Percentiles rank a stretch among this genome's conserved stretches.
Conservation (phyloP, 2,888 invertebrate species). For the Dasysyrphus albostriatus region DNA sequence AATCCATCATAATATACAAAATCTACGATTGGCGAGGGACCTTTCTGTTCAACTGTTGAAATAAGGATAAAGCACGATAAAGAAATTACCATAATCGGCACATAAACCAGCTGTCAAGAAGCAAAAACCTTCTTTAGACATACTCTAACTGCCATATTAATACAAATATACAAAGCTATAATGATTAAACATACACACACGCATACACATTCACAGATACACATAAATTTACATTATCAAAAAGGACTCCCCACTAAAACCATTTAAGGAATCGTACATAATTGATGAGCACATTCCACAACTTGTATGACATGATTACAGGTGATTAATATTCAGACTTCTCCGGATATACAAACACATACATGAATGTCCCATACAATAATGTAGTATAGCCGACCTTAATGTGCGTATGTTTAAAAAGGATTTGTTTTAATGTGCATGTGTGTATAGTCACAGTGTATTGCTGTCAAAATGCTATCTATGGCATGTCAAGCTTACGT, state of each 20-base stretch:
- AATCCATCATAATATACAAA: constrained; percentile 52
- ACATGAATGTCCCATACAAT: constrained; percentile 51
- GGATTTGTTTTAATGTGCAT: constrained; percentile 17
- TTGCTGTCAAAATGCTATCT: constrained; percentile 36
- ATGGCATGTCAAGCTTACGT: constrained; percentile 33
- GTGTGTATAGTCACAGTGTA: not conserved
- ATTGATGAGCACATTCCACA: constrained; percentile 75
- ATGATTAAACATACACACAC: constrained; percentile 7
- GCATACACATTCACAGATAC: not conserved
- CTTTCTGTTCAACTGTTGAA: constrained; percentile 51
- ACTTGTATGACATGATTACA: constrained; percentile 74
- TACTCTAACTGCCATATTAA: not conserved
- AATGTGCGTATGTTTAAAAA: constrained; percentile 23
- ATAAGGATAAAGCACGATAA: constrained; percentile 49
- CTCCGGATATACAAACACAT: constrained; percentile 25
- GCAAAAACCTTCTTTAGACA: constrained; percentile 33
- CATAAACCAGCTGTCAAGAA: constrained; percentile 45
- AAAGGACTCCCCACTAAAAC: constrained; percentile 24
- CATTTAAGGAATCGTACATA: constrained; percentile 74
- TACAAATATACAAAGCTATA: not conserved
- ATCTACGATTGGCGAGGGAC: constrained; percentile 41
- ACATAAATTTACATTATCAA: constrained; percentile 1
- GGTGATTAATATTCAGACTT: constrained; percentile 74
- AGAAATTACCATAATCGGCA: constrained; percentile 57
- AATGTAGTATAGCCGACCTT: not conserved